Base-by-base conservation (phyloP, 1,140 invertebrate genomes). In the Bombus superbus region DNA sequence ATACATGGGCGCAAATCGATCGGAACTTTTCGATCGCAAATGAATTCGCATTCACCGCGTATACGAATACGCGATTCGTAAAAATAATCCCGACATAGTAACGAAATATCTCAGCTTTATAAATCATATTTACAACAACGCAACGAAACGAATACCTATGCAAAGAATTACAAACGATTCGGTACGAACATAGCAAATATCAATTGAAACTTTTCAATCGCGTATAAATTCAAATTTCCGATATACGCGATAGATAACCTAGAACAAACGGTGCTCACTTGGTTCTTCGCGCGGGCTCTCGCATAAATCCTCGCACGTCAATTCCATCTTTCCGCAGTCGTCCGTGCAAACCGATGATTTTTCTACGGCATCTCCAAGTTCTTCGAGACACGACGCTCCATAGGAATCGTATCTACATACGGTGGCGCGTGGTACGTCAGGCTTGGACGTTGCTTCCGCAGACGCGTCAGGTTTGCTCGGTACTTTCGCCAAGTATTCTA, bases 331-430 rank as follows among this genome's bases (percentile, higher is more conserved):
- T 35, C 53, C 1, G 32, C 71, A 82, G 2, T 38, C 40, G 0
- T 64, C 40, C 40, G 18, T 6, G 6, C 73, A 76, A 13, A 68
- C 22, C 3, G 15, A 22, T 0, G 13, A 5, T 11, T 38, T 80
- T 1, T 8, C 25, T 4, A 0, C 6, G 4, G 0, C 6, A 22
- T 25, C n/a, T 25, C 0, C 9, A 47, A 38, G 9, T 32, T 15
- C 25, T 32, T 15, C 25, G 8, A 38, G 32, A 25, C n/a, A 18
- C 22, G 47, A 15, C 18, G 38, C 0, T 2, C 28, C 1, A 25
- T 1, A 28, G 10, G 28, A 18, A 18, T 62, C 57, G 3, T 11
- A 1, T 15, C 11, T 5, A 32, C 38, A 64, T 3, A 6, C 9
- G 28, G 59, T 10, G 25, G 18, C 47, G 47, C 18, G 18, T 8